These are phyloP conservation scores for Amiota communis DNA, from an alignment of 2,888 invertebrate genomes.

Conservation along the genomic window DNA sequence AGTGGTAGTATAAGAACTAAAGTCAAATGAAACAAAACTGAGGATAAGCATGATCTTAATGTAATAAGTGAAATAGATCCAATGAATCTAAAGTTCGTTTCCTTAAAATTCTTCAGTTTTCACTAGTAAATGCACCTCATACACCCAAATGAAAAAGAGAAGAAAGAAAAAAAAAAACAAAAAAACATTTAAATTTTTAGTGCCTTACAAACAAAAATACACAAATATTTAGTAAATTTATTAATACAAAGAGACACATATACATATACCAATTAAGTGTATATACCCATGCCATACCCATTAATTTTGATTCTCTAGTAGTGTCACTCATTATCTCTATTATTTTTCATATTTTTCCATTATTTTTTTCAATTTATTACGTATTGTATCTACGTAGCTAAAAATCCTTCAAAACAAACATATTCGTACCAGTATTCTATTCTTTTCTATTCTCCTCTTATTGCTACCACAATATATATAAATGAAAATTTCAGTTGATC, in stretches of 20 bases:
- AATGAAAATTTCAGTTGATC: conserved; percentile 54
- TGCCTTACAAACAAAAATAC: conserved; percentile 48
- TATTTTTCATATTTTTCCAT: not conserved
- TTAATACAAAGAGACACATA: not conserved
- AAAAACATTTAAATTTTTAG: conserved; percentile 54
- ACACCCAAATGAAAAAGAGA: not conserved
- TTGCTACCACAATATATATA: not conserved
- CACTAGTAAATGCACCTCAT: too few relatives aligned
- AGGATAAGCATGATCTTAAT: too few relatives aligned
- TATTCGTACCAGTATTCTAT: not conserved
- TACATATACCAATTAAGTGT: conserved; percentile 17
- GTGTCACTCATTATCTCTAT: not conserved
- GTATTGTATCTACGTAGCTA: conserved; percentile 43
- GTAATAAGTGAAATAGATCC: too few relatives aligned
- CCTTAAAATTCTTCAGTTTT: too few relatives aligned
- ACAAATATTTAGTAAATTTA: conserved; percentile 30
- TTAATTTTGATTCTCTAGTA: not conserved
- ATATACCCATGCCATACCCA: conserved; percentile 2
- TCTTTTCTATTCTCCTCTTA: conserved; percentile 9
- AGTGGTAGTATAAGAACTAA: not conserved
- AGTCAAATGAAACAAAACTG: not conserved
- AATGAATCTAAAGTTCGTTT: too few relatives aligned
- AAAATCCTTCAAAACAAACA: conserved; percentile 4
- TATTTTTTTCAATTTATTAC: conserved; percentile 40
- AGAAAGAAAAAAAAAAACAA: conserved; percentile 8